Conservation (phyloP, 2,113 vertebrate species). For the Sorex araneus region DNA sequence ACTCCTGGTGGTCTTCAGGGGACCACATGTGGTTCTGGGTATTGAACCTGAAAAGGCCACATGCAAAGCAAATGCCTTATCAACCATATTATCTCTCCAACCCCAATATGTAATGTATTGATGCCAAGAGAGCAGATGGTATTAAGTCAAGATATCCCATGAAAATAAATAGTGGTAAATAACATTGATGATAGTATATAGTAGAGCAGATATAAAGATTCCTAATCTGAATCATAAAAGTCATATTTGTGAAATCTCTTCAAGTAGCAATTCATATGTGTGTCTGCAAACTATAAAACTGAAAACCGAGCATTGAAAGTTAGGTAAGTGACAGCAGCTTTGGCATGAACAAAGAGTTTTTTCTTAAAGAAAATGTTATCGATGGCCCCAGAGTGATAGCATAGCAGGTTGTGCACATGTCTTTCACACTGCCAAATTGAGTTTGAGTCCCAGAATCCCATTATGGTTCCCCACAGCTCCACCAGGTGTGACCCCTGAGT, state of each 20-base stretch:
- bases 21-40: too few relatives aligned
- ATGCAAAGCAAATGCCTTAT: too few relatives aligned
- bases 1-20: too few relatives aligned
- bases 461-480: too few relatives aligned
- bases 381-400: not conserved
- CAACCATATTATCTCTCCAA: too few relatives aligned
- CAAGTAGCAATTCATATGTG: slow-evolving; percentile 11
- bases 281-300: slow-evolving; percentile 29
- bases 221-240: not conserved
- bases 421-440: too few relatives aligned
- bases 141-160: not conserved
- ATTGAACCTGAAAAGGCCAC: too few relatives aligned
- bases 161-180: not conserved
- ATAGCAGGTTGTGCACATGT: too few relatives aligned
- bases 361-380: slow-evolving; percentile 47
- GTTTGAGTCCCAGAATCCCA: too few relatives aligned
- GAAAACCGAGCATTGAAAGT: slow-evolving; percentile 15
- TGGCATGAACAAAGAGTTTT: slow-evolving; percentile 11
- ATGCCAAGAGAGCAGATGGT: not conserved
- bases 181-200: not conserved
- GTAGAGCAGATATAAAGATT: not conserved
- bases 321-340: not conserved
- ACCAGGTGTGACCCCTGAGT: too few relatives aligned
- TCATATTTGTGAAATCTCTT: not conserved
- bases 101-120: not conserved